Base-by-base conservation (phyloP, 2,113 vertebrate species). In the Columba livia region DNA sequence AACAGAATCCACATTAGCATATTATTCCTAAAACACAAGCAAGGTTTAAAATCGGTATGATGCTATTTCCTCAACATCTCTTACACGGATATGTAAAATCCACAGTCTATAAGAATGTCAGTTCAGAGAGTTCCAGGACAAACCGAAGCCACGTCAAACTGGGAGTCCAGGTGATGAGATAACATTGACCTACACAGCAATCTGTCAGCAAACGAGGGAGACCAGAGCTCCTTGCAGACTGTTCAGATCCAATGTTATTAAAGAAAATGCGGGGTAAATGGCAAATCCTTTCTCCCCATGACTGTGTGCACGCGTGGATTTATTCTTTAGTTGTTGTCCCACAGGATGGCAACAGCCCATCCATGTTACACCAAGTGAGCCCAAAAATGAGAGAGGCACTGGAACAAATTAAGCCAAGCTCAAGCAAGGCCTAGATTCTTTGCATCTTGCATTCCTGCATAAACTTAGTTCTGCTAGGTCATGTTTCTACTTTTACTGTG, bases 401-500 rank as follows among this genome's bases (percentile, higher is more conserved):
- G 54, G 24, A 71, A 78, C 32, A 84, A 87, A 65, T 84, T 47
- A 64, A 74, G 42, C 38, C 67, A 61, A 57, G 84, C 56, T 92
- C 61, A 69, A 60, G n/a, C n/a, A 53, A 89, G 21, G 81, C 47
- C 36, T 75, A 50, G 48, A 47, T 82, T 81, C 48, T 88, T 34
- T 80, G 29, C 70, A 54, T 58, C 69, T 88, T 82, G 70, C 15
- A 29, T 93, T 72, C 21, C 80, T 91, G 88, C 60, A 71, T 66
- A 62, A 94, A 74, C 34, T 69, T 92, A 42, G 48, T 85, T 94
- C 51, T 80, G 29, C 60, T 70, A 75, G 93, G 67, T 89, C 61
- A 14, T 90, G 60, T 83, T 83, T 88, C 93, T 89, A 56, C 79
- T 93, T 96, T 60, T 88, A 58, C 29, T 60, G 6, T 71, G 56